phyloP scores from a whole-genome alignment of 2,797 vertebrate genomes.

The Podargus strigoides region DNA sequence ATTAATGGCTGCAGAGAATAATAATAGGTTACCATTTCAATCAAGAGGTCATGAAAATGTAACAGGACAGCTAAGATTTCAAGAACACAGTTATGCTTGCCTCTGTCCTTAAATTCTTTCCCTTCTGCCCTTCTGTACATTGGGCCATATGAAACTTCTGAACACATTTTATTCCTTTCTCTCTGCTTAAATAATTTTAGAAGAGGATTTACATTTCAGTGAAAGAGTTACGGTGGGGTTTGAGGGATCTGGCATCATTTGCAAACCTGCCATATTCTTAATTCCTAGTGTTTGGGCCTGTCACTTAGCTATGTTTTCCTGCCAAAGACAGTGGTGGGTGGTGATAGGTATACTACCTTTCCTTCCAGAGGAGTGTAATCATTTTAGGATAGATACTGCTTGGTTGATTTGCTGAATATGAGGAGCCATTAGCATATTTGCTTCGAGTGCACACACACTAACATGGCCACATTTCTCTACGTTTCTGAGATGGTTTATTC shows the following conservation, averaged over 20 bases:
- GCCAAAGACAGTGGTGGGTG: background rate
- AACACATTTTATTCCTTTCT: background rate
- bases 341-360: background rate
- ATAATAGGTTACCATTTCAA: background rate
- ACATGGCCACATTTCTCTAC: background rate
- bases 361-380: background rate
- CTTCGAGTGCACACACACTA: background rate
- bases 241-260: background rate
- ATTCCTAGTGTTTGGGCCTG: background rate
- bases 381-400: background rate
- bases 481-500: background rate
- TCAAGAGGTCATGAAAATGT: constrained; percentile 3
- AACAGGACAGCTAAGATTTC: background rate
- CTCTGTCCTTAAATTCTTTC: background rate
- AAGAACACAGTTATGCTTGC: background rate
- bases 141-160: background rate
- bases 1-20: background rate
- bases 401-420: background rate
- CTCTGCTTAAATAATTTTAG: background rate
- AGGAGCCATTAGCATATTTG: background rate
- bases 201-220: background rate
- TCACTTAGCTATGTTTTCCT: background rate
- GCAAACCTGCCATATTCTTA: background rate
- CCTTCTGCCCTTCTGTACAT: background rate
- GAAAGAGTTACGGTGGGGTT: background rate